A percentile compares a stretch with the other conserved stretches of the same genome.
These are phyloP conservation scores for Heliconius charithonia DNA, from an alignment of 2,888 invertebrate species.

Conservation along the genomic window DNA sequence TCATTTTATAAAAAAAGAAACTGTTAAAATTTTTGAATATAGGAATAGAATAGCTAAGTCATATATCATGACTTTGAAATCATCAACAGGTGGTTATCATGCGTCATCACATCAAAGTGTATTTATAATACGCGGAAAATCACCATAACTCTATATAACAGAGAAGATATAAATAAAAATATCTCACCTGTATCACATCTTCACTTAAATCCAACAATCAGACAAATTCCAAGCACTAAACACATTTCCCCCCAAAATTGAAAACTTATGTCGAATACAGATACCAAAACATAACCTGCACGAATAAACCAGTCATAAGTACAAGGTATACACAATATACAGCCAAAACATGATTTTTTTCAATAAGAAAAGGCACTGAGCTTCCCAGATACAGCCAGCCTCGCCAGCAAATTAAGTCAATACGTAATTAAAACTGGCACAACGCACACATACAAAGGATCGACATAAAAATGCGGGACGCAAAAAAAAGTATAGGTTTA, in stretches of 20 bases:
- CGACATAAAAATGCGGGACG: conserved; percentile 81
- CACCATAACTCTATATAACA: conserved; percentile 13
- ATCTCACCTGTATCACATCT: conserved; percentile 53
- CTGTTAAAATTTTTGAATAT: not conserved
- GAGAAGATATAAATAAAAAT: conserved; percentile 46
- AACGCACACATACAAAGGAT: conserved; percentile 81
- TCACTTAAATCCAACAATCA: conserved; percentile 32
- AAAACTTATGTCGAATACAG: conserved; percentile 45
- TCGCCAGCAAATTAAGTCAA: conserved; percentile 82
- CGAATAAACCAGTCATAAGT: conserved; percentile 48
- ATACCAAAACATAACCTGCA: conserved; percentile 61
- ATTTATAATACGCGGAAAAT: conserved; percentile 32
- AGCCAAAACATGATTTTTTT: conserved; percentile 42
- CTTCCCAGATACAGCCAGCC: conserved; percentile 64
- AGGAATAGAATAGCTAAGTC: not conserved
- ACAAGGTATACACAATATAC: conserved; percentile 44
- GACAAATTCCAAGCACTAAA: not conserved
- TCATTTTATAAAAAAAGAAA: not conserved
- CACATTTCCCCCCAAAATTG: conserved; percentile 67
- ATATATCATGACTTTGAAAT: conserved; percentile 38
- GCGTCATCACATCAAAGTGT: conserved; percentile 52
- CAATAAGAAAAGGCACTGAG: conserved; percentile 55
- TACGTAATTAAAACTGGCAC: conserved; percentile 83
- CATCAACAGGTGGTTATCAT: conserved; percentile 62
- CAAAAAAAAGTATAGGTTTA: conserved; percentile 84